Percentiles rank a stretch among this genome's conserved stretches.
These are phyloP conservation scores for Trichoplusia ni DNA, from an alignment of 1,140 invertebrate genomes.

Conservation along the genomic window DNA sequence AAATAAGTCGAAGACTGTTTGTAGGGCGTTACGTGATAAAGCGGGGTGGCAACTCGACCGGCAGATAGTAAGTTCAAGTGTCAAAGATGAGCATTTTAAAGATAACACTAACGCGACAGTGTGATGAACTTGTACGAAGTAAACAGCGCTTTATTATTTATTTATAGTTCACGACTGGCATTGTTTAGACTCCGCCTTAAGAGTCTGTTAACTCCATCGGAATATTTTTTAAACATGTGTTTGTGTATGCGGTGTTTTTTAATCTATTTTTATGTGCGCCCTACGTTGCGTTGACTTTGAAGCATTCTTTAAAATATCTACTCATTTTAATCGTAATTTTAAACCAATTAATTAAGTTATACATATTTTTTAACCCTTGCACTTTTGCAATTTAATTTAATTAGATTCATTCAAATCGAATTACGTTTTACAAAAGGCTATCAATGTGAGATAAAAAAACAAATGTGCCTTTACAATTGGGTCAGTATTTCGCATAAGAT, in stretches of 20 bases:
- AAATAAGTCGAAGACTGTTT: constrained; percentile 64
- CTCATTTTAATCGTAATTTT: no score
- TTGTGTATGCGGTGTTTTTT: not conserved
- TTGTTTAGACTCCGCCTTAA: constrained; percentile 58
- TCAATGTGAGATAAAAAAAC: not conserved
- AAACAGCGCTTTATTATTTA: constrained; percentile 53
- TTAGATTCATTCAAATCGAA: no score
- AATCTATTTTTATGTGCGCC: no score
- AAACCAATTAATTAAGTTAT: no score
- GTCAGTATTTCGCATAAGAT: not conserved
- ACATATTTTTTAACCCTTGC: not conserved
- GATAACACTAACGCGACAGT: constrained; percentile 56
- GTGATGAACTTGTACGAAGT: constrained; percentile 64
- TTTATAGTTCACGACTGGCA: constrained; percentile 42
- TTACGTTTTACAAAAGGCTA: no score
- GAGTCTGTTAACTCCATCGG: not conserved
- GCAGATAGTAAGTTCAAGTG: constrained; percentile 64
- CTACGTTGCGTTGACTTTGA: no score
- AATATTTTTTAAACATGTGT: not conserved
- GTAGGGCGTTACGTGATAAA: constrained; percentile 62
- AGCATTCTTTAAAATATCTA: no score
- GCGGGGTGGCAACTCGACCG: constrained; percentile 63
- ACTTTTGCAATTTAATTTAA: constrained; percentile 8
- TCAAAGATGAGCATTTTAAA: constrained; percentile 69
- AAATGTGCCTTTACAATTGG: not conserved